phyloP scores from a whole-genome alignment of 2,888 invertebrate species.

The Heliconius cydno region DNA sequence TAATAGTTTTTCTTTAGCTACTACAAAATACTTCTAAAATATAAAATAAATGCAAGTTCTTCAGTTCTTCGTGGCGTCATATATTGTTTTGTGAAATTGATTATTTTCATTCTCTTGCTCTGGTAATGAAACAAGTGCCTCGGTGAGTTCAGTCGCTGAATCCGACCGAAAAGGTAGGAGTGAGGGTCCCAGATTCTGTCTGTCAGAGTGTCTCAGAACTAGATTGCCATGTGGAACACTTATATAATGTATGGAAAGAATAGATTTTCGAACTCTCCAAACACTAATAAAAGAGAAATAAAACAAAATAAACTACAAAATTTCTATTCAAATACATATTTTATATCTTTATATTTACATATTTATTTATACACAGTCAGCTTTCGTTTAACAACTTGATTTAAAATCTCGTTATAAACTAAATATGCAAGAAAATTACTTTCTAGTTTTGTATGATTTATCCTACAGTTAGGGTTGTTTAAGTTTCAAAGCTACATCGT shows the following conservation, averaged over 20 bases:
- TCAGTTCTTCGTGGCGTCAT: no score
- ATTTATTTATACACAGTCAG: conserved; percentile 3
- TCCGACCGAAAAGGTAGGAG: no score
- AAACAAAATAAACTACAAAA: not conserved
- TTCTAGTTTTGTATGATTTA: conserved; percentile 26
- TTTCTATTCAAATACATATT: not conserved
- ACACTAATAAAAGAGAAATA: not conserved
- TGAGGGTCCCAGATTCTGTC: no score
- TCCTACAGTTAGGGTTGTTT: conserved; percentile 23
- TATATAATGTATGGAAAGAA: not conserved
- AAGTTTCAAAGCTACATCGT: conserved; percentile 17
- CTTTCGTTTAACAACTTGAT: not conserved
- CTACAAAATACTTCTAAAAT: no score
- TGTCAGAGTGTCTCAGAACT: no score
- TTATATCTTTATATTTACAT: not conserved
- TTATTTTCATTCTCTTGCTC: no score
- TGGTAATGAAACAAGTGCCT: no score
- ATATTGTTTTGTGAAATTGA: no score
- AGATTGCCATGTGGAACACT: not conserved
- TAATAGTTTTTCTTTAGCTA: no score
- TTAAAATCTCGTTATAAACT: conserved; percentile 3
- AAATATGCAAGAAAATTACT: conserved; percentile 24
- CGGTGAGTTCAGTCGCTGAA: no score
- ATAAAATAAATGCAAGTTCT: no score
- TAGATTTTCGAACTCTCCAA: not conserved